Evolutionary conservation across 2,888 invertebrate genomes (phyloP).

Genomic region (Empis livida): DNA sequence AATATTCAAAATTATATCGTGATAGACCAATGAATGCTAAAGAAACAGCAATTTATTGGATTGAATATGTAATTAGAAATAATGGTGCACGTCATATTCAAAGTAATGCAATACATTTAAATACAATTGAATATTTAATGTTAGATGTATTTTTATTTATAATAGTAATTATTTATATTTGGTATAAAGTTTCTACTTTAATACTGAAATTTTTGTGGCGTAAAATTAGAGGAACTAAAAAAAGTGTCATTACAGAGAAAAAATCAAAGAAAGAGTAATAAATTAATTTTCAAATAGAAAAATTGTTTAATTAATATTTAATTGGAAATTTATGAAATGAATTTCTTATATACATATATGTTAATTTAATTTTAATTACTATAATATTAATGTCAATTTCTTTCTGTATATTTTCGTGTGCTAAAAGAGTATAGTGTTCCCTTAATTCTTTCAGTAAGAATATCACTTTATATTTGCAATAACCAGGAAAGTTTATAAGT

Average conservation of each 20-base stretch:
- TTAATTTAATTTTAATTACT: no score
- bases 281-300: no score
- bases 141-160: conserved; percentile 33
- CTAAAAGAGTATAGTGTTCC: no score
- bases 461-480: no score
- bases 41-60: conserved; percentile 42
- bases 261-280: not conserved
- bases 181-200: not conserved
- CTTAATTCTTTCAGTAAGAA: no score
- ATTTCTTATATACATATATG: no score
- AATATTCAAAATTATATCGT: conserved; percentile 36
- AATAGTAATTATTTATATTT: not conserved
- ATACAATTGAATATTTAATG: conserved; percentile 34
- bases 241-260: not conserved
- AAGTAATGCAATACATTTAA: conserved; percentile 36
- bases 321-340: no score
- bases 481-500: no score
- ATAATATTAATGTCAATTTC: no score
- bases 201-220: not conserved
- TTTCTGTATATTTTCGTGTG: no score
- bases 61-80: conserved; percentile 42
- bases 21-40: conserved; percentile 40
- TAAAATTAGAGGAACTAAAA: not conserved
- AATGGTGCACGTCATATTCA: conserved; percentile 40
- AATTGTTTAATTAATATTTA: no score